Evolutionary conservation across 2,113 vertebrate species (phyloP).

Genomic region (Butastur rufipennis): DNA sequence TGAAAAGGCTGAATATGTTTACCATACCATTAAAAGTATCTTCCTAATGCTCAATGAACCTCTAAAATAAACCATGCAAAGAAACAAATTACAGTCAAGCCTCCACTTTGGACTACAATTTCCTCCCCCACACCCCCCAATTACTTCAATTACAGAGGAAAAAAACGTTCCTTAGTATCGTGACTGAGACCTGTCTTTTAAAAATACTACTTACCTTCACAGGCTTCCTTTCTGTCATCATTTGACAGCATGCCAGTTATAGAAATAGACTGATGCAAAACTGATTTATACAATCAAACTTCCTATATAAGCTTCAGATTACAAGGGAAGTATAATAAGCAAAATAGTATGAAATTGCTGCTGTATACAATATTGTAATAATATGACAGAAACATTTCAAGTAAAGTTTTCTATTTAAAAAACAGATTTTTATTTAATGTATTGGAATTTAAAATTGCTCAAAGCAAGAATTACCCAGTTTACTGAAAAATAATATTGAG

Average conservation of each 20-base stretch:
- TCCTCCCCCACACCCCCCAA: not conserved
- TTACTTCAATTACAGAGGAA: not conserved
- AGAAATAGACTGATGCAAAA: not conserved
- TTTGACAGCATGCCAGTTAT: not conserved
- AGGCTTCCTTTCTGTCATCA: not conserved
- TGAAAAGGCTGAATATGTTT: not conserved
- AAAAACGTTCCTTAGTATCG: not conserved
- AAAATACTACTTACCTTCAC: not conserved
- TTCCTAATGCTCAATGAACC: conserved; percentile 12
- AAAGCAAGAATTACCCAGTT: not conserved
- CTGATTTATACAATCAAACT: not conserved
- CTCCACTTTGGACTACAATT: not conserved
- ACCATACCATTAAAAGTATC: not conserved
- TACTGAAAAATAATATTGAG: not conserved
- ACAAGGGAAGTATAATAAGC: not conserved
- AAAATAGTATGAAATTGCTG: not conserved
- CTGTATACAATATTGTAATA: not conserved
- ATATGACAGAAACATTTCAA: not conserved
- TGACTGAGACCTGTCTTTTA: not conserved
- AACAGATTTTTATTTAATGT: not conserved
- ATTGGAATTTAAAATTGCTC: not conserved
- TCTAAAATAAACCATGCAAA: not conserved
- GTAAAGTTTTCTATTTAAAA: not conserved
- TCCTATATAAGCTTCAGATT: not conserved
- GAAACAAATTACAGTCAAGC: not conserved